Conservation (phyloP, 2,888 invertebrate genomes). For the Seira ritae region DNA sequence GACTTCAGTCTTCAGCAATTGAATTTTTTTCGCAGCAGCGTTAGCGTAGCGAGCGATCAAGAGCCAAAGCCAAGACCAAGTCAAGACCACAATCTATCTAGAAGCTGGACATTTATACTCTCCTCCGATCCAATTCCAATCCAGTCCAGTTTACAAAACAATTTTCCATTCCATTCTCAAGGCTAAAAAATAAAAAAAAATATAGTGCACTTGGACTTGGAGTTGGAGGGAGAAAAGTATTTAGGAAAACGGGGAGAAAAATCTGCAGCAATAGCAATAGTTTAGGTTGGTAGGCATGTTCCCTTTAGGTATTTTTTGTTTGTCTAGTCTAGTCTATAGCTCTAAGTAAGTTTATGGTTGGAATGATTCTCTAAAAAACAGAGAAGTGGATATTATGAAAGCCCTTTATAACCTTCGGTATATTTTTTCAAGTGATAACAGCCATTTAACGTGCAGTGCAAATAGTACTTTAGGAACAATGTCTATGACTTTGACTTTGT, state of each 20-base stretch:
- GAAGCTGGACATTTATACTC: neutral
- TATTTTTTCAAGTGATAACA: conserved; percentile 29
- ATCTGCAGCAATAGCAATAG: neutral
- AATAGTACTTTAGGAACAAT: conserved; percentile 18
- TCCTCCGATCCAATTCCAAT: neutral
- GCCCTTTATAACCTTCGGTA: neutral
- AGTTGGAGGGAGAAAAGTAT: conserved; percentile 14
- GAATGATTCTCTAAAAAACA: neutral
- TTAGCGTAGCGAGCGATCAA: neutral
- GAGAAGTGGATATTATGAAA: neutral
- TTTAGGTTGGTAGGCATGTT: neutral
- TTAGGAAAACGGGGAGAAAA: neutral
- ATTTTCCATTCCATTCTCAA: conserved; percentile 41
- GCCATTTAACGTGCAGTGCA: conserved; percentile 19
- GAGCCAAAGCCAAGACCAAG: neutral
- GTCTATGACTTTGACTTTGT: neutral
- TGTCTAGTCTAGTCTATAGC: neutral
- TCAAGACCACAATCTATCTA: neutral
- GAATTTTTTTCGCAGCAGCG: neutral
- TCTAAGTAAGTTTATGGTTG: conserved; percentile 20
- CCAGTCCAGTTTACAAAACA: conserved; percentile 32
- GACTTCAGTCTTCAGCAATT: too few species aligned
- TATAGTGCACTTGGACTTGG: conserved; percentile 19
- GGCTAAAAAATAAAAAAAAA: conserved; percentile 35
- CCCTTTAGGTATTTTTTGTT: neutral